These are phyloP conservation scores for Nemoura dubitans DNA, from an alignment of 2,888 invertebrate genomes.

Conservation along the genomic window DNA sequence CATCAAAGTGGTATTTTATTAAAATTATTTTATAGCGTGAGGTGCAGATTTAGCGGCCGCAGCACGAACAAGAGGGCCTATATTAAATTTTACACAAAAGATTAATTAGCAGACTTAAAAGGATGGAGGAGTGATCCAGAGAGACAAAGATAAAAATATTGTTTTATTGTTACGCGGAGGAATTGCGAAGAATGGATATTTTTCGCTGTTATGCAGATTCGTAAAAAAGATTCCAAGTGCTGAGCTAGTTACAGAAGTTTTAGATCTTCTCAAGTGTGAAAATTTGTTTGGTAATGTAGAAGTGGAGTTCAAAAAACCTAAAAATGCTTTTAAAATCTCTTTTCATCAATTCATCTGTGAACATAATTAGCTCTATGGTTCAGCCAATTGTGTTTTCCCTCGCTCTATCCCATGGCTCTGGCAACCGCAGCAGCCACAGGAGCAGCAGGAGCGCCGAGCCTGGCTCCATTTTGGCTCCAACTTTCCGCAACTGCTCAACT, in stretches of 20 bases:
- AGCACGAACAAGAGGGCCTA: not conserved
- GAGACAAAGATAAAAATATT: not conserved
- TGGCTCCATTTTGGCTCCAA: not conserved
- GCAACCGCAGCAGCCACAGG: not conserved
- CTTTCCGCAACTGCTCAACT: not conserved
- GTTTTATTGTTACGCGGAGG: not conserved
- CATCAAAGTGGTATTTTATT: not conserved
- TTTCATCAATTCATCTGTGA: conserved; percentile 46
- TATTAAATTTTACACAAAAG: not conserved
- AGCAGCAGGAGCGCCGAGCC: not conserved
- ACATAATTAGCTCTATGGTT: conserved; percentile 45
- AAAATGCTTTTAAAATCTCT: conserved; percentile 47
- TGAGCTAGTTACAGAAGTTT: conserved; percentile 25
- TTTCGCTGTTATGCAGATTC: conserved; percentile 20
- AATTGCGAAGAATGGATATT: conserved; percentile 8
- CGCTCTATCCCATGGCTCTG: conserved; percentile 1
- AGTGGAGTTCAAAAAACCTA: conserved; percentile 43
- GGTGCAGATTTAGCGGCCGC: not conserved
- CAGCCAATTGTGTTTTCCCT: conserved; percentile 25
- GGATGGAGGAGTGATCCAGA: not conserved
- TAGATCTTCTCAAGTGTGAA: conserved; percentile 39
- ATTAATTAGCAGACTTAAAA: conserved; percentile 12
- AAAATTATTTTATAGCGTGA: not conserved
- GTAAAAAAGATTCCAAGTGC: conserved; percentile 30
- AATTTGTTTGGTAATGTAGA: conserved; percentile 34